phyloP scores from a whole-genome alignment of 64 coral and sea anemone species.

The Catalaphyllia jardinei region DNA sequence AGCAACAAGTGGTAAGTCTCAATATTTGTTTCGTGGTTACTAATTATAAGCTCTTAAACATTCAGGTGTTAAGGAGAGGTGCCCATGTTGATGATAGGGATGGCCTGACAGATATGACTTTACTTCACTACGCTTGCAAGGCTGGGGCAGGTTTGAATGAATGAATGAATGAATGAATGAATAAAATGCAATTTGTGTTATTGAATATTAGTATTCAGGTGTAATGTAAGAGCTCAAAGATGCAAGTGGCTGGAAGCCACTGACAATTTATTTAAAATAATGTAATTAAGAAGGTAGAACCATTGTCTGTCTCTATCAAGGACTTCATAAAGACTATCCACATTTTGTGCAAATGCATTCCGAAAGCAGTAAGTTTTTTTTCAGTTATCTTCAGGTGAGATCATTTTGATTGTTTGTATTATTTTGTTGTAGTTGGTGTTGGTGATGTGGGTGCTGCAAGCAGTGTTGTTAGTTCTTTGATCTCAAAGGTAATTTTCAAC shows the following conservation, averaged over 20 bases:
- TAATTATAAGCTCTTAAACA: background rate
- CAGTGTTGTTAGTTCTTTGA: slow-evolving; percentile 70
- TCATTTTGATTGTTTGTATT: background rate
- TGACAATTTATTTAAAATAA: no score
- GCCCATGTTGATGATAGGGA: slow-evolving; percentile 88
- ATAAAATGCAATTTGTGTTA: no score
- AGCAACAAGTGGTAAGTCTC: no score
- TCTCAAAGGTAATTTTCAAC: slow-evolving; percentile 63
- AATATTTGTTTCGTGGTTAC: no score
- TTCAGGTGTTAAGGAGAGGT: slow-evolving; percentile 78
- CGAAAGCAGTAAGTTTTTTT: no score
- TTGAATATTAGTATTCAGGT: no score
- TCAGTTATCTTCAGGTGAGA: slow-evolving; percentile 47
- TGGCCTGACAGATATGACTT: slow-evolving; percentile 88
- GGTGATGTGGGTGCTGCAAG: slow-evolving; percentile 85
- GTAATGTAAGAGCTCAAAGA: no score
- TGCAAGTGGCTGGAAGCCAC: no score
- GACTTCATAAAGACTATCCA: background rate
- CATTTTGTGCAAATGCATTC: no score
- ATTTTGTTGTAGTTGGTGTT: slow-evolving; percentile 78
- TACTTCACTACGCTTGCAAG: slow-evolving; percentile 94
- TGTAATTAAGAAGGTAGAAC: background rate
- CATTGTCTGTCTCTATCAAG: background rate
- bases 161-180: no score
- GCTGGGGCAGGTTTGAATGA: slow-evolving; percentile 83